Conservation (phyloP, 2,797 vertebrate species). For the Macroramphosus scolopax region DNA sequence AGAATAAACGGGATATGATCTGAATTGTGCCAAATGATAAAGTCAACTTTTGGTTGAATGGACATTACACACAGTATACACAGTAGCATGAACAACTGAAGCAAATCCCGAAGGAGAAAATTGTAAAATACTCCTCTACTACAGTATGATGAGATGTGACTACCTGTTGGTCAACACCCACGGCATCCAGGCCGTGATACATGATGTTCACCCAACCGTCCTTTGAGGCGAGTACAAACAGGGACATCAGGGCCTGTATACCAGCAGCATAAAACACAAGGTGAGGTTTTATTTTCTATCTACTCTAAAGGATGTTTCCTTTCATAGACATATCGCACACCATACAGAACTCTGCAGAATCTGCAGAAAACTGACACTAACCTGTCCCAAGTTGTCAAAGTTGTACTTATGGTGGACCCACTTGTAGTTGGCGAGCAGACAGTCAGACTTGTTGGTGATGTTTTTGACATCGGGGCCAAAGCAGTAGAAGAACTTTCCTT, state of each 20-base stretch:
- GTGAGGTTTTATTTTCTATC: no score
- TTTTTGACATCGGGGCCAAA: slow-evolving; percentile 91
- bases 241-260: slow-evolving; percentile 95
- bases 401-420: slow-evolving; percentile 99
- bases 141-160: background rate
- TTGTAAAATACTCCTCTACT: no score
- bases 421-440: slow-evolving; percentile 90
- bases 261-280: background rate
- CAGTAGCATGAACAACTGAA: no score
- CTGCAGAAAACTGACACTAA: slow-evolving; percentile 48
- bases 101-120: background rate
- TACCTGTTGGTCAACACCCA: slow-evolving; percentile 97
- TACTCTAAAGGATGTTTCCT: no score
- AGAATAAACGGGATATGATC: no score
- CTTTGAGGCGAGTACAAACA: slow-evolving; percentile 97
- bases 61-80: no score
- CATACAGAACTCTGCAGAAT: background rate
- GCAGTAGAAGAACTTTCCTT: slow-evolving; percentile 98
- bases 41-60: no score
- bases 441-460: slow-evolving; percentile 96
- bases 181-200: slow-evolving; percentile 96
- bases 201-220: slow-evolving; percentile 99
- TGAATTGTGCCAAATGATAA: no score
- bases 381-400: slow-evolving; percentile 98
- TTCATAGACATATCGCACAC: background rate